Base-by-base conservation (phyloP, 2,113 vertebrate genomes). In the Xenopus laevis region DNA sequence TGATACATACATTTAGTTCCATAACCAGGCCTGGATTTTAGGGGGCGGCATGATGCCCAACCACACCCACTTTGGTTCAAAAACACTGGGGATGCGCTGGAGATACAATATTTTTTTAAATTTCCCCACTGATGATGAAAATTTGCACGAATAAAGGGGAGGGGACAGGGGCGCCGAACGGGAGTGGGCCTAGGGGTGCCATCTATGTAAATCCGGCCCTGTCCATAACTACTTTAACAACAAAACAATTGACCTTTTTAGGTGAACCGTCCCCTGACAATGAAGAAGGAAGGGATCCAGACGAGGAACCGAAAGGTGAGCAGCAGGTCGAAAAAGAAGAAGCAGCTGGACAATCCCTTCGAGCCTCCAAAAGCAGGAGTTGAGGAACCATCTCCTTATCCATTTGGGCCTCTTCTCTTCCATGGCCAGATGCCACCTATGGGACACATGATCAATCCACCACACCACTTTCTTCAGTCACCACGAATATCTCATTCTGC, bases 201-300 rank as follows among this genome's bases (percentile, higher is more conserved):
- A n/a, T n/a, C n/a, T n/a, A n/a, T n/a, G n/a, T n/a, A n/a, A n/a
- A n/a, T n/a, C n/a, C n/a, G n/a, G n/a, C n/a, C n/a, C n/a, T n/a
- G n/a, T n/a, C n/a, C n/a, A n/a, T n/a, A n/a, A n/a, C n/a, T n/a
- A n/a, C n/a, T n/a, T n/a, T n/a, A n/a, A n/a, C n/a, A 46, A 46
- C 3, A 58, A 4, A 58, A 58, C 17, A 53, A 18, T 58, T 18
- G 62, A 70, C 78, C 6, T 45, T 13, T 50, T 40, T 87, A 96
- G 95, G 90, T 93, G 50, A 96, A 95, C 82, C 86, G 93, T 33
- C 95, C 95, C 13, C 87, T 95, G 79, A 91, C 93, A 27, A 95
- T 95, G 94, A 90, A 94, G 78, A 96, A 96, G 75, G 94, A 96
- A 13, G 92, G 93, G 30, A 95, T 95, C 71, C 94, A 96, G 73